A percentile compares a stretch with the other conserved stretches of the same genome.
These are phyloP conservation scores for Urocitellus parryii DNA, from an alignment of 2,113 vertebrate species.

Conservation along the genomic window DNA sequence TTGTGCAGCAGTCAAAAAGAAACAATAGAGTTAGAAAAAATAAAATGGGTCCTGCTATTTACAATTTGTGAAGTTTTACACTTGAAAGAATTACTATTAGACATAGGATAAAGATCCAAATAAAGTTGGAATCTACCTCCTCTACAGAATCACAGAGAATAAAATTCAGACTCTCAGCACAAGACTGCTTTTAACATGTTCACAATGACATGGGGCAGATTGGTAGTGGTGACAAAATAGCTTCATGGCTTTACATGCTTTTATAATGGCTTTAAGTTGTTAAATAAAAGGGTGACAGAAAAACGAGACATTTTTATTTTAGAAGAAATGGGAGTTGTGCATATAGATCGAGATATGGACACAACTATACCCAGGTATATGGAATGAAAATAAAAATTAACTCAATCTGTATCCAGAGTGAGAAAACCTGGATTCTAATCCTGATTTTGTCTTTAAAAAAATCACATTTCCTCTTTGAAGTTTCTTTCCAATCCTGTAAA, in stretches of 20 bases:
- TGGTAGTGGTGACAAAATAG: neutral
- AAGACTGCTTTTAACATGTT: neutral
- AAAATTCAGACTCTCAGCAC: neutral
- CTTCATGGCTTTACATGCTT: neutral
- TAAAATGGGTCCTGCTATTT: neutral
- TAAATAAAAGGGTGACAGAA: neutral
- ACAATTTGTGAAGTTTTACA: neutral
- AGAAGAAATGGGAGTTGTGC: neutral
- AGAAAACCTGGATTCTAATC: conserved; percentile 27
- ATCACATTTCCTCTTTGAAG: neutral
- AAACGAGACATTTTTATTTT: neutral
- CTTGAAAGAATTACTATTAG: neutral
- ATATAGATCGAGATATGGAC: neutral
- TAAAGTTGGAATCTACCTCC: neutral
- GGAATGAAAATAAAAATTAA: neutral
- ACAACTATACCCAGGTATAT: neutral
- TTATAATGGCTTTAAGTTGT: neutral
- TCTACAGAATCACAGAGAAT: neutral
- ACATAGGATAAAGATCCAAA: neutral
- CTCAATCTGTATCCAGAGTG: neutral
- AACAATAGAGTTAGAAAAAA: neutral
- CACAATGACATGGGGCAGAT: neutral
- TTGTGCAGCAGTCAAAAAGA: neutral
- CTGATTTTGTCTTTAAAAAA: neutral
- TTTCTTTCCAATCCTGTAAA: neutral